These are phyloP conservation scores for Sebastes cheni DNA, from an alignment of 2,797 vertebrate species.

Conservation along the genomic window DNA sequence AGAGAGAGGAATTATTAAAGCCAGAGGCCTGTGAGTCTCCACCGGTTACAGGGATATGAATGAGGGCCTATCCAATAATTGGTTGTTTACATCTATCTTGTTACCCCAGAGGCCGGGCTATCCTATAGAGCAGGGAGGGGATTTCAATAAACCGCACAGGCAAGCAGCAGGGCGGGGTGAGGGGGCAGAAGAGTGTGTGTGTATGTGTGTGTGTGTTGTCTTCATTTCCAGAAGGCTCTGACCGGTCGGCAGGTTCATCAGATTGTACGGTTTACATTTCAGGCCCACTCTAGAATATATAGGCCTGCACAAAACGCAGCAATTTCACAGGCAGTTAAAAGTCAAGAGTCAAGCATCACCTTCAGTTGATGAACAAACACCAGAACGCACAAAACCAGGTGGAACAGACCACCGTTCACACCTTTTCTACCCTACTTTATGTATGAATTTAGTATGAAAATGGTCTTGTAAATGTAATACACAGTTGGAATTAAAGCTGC, in stretches of 20 bases:
- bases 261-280: slow-evolving; percentile 54
- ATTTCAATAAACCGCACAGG: slow-evolving; percentile 61
- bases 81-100: slow-evolving; percentile 80
- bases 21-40: slow-evolving; percentile 67
- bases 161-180: slow-evolving; percentile 33
- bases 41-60: slow-evolving; percentile 70
- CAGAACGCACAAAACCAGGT: background rate
- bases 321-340: slow-evolving; percentile 43
- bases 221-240: slow-evolving; percentile 50
- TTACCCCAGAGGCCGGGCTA: slow-evolving; percentile 69
- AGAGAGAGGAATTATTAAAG: slow-evolving; percentile 67
- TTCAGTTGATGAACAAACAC: slow-evolving; percentile 4
- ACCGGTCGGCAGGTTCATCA: slow-evolving; percentile 62
- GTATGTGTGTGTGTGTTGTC: slow-evolving; percentile 28
- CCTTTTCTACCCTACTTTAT: background rate
- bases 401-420: background rate
- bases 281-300: slow-evolving; percentile 3
- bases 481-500: too few species aligned
- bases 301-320: background rate
- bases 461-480: background rate
- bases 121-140: slow-evolving; percentile 52
- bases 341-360: slow-evolving; percentile 16
- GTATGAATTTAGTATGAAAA: background rate
- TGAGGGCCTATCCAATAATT: slow-evolving; percentile 76
- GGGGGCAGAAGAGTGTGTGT: background rate